Evolutionary conservation across 1,140 invertebrate species (phyloP).

Genomic region (Physella acuta): DNA sequence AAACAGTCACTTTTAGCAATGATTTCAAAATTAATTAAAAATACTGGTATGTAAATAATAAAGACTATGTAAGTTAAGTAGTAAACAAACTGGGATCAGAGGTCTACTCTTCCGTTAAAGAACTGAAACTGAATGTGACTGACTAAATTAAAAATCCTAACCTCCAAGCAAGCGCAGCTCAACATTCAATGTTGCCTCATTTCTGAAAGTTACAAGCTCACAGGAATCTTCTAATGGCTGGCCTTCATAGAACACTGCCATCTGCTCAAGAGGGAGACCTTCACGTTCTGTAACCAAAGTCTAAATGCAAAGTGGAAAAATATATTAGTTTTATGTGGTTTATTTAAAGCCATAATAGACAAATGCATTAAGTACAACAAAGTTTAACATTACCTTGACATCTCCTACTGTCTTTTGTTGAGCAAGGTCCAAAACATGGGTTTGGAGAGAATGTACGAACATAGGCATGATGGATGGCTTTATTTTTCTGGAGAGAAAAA

Average conservation of each 20-base stretch:
- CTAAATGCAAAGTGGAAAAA: too few relatives aligned
- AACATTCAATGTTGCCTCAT: conserved; percentile 52
- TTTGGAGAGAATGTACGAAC: conserved; percentile 9
- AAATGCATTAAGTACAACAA: too few relatives aligned
- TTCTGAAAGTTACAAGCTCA: conserved; percentile 45
- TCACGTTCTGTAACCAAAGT: conserved; percentile 65
- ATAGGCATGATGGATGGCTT: background rate
- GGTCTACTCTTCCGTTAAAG: too few relatives aligned
- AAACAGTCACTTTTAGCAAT: too few relatives aligned
- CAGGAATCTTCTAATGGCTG: conserved; percentile 72
- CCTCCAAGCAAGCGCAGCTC: conserved; percentile 58
- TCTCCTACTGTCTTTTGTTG: conserved; percentile 12
- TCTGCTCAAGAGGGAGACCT: conserved; percentile 65
- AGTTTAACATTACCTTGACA: conserved; percentile 24
- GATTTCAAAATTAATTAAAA: too few relatives aligned
- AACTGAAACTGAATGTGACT: too few relatives aligned
- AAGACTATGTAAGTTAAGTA: too few relatives aligned
- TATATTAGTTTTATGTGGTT: too few relatives aligned
- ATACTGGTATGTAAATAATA: too few relatives aligned
- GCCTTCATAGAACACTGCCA: conserved; percentile 75
- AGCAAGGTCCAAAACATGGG: conserved; percentile 14
- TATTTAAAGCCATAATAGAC: too few relatives aligned
- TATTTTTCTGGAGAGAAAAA: background rate
- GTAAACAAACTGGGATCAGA: too few relatives aligned
- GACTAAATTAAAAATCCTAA: too few relatives aligned